A percentile compares a stretch with the other conserved stretches of the same genome.
Evolutionary conservation across 2,888 invertebrate species (phyloP).

Genomic region (Oeneis ivallda): DNA sequence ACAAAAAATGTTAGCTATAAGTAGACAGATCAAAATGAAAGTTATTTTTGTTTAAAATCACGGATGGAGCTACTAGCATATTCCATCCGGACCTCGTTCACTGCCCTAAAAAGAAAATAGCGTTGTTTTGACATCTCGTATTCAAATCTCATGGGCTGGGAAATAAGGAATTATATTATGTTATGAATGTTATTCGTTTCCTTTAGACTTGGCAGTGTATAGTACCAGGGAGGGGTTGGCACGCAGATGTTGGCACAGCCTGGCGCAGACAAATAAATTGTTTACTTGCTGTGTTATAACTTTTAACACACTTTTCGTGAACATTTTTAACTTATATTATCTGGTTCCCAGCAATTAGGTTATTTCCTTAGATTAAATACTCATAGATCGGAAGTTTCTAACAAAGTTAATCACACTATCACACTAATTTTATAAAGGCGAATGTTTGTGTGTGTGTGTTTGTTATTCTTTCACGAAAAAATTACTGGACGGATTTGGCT

Average conservation of each 20-base stretch:
- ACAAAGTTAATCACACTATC: too few species aligned
- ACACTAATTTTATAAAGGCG: too few species aligned
- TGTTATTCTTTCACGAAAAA: too few species aligned
- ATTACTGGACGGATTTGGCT: too few species aligned
- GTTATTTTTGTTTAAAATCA: constrained; percentile 19
- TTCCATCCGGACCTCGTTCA: constrained; percentile 22
- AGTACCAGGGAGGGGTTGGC: constrained; percentile 44
- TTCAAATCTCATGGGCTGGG: constrained; percentile 17
- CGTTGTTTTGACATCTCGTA: constrained; percentile 20
- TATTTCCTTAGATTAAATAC: not conserved
- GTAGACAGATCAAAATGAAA: constrained; percentile 11
- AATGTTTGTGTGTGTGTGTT: too few species aligned
- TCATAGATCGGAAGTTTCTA: too few species aligned
- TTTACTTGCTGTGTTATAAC: constrained; percentile 7
- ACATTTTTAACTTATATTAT: not conserved
- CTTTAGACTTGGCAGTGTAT: constrained; percentile 4
- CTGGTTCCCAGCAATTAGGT: not conserved
- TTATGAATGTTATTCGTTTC: constrained; percentile 14
- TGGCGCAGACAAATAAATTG: constrained; percentile 37
- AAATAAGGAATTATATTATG: constrained; percentile 5
- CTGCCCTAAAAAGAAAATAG: constrained; percentile 23
- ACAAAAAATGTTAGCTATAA: not conserved
- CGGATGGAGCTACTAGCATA: constrained; percentile 14
- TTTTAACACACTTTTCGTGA: not conserved
- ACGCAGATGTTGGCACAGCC: constrained; percentile 43